Evolutionary conservation across 2,113 vertebrate species (phyloP), one percentile per base, ranked within the genome.

Genomic region (Scolopax mira): DNA sequence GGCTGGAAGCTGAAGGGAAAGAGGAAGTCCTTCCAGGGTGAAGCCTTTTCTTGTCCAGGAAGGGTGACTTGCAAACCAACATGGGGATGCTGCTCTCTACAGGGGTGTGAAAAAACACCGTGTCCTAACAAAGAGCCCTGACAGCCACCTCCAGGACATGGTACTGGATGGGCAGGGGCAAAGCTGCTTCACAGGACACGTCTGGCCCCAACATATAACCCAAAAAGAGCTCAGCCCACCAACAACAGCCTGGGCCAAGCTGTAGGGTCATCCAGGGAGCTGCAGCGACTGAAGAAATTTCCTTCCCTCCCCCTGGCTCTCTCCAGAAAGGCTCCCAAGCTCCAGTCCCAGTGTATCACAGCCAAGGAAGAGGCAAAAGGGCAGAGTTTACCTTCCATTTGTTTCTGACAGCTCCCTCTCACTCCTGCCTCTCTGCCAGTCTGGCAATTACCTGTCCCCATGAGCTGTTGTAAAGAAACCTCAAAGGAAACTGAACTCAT

Each of bases 21-120:
- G 42, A 9, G 0, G 7, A 9, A 14, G 28, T 8, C 31, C 60
- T 49, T 39, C 49, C 28, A 58, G 30, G 4, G 3, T 16, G 10
- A 75, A 74, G 28, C 42, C 25, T 62, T 65, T 58, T 24, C 33
- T 80, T 30, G 21, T 28, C 35, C 48, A 13, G 13, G 3, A 33
- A 60, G 46, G n/a, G 13, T 21, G 39, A 15, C 28, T 33, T 41
- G 52, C 30, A 71, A 27, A 18, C 58, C 46, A 61, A 0, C 21
- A 10, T 1, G 7, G 27, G 46, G 17, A 6, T 15, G 18, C 51
- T 60, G 39, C 55, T 75, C 23, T 39, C 51, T 49, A 11, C 30
- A 66, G 44, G 22, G 0, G 35, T 9, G 8, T 3, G n/a, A 8
- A 42, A 44, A 41, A 41, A 4, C n/a, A 33, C 15, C 2, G 0